phyloP scores from a whole-genome alignment of 2,797 vertebrate species.

The Apogon hyalosoma region DNA sequence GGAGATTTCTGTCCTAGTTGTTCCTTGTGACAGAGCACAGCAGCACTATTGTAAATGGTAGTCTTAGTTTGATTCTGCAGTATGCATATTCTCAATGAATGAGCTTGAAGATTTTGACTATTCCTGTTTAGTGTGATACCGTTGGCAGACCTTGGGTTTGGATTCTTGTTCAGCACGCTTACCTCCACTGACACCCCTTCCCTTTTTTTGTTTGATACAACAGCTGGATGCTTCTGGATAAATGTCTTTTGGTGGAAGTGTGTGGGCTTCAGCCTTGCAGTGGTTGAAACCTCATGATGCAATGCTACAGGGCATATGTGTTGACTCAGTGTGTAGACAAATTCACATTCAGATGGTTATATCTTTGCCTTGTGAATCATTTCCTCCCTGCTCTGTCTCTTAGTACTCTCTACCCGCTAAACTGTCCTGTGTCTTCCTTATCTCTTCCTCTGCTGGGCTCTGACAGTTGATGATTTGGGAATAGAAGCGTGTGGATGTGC shows the following conservation, averaged over 20 bases:
- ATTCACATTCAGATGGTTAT: background rate
- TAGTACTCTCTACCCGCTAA: background rate
- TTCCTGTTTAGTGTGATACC: slow-evolving; percentile 18
- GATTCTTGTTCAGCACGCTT: slow-evolving; percentile 32
- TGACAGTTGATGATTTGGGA: slow-evolving; percentile 18
- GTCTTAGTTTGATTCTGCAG: slow-evolving; percentile 42
- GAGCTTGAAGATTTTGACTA: slow-evolving; percentile 36
- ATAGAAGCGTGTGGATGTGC: slow-evolving; percentile 19
- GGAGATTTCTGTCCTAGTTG: slow-evolving; percentile 44
- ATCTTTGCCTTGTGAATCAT: background rate
- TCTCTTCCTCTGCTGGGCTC: slow-evolving; percentile 7
- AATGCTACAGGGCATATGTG: slow-evolving; percentile 25
- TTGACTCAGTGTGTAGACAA: slow-evolving; percentile 20
- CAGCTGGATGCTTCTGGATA: slow-evolving; percentile 51
- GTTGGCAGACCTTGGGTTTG: slow-evolving; percentile 38
- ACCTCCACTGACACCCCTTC: background rate
- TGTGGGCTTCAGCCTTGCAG: slow-evolving; percentile 22
- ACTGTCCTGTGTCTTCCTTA: background rate
- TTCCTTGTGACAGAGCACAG: slow-evolving; percentile 36
- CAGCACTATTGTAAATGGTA: slow-evolving; percentile 51
- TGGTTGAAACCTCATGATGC: slow-evolving; percentile 28
- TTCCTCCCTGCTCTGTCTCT: background rate
- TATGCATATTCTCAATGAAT: slow-evolving; percentile 17
- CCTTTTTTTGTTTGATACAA: slow-evolving; percentile 11
- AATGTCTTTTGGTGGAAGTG: slow-evolving; percentile 41